Percentiles rank a stretch among this genome's conserved stretches.
Conservation (phyloP, 1,140 invertebrate genomes). For the Mercenaria mercenaria region DNA sequence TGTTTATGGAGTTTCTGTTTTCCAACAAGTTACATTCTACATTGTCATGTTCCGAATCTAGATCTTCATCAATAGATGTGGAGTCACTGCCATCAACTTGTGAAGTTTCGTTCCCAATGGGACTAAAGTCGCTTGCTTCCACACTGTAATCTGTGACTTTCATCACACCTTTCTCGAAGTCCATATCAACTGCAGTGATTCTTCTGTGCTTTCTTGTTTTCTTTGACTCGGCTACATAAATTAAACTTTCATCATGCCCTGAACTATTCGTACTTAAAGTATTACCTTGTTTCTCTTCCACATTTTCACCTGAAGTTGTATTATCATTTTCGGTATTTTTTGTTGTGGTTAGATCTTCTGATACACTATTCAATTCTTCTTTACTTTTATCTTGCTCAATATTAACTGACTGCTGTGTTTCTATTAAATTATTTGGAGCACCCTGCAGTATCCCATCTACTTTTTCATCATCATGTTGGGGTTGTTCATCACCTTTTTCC, state of each 20-base stretch:
- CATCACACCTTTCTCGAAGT: slow-evolving; percentile 35
- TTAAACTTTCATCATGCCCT: background rate
- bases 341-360: no score
- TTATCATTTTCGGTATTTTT: background rate
- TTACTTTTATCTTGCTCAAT: no score
- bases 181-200: slow-evolving; percentile 35
- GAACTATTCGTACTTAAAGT: no score
- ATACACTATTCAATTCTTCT: no score
- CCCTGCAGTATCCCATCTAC: no score
- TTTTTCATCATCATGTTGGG: background rate
- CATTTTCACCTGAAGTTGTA: background rate
- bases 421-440: no score
- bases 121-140: slow-evolving; percentile 43
- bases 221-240: background rate
- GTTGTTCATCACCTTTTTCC: background rate
- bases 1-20: no score
- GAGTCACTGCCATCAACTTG: background rate
- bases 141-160: slow-evolving; percentile 11
- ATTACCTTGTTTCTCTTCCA: no score
- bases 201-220: background rate
- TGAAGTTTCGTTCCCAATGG: background rate
- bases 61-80: slow-evolving; percentile 19
- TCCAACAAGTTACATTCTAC: no score
- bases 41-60: background rate
- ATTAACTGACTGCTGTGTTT: no score